Evolutionary conservation across 2,113 vertebrate species (phyloP).

Genomic region (Rhizomys pruinosus): DNA sequence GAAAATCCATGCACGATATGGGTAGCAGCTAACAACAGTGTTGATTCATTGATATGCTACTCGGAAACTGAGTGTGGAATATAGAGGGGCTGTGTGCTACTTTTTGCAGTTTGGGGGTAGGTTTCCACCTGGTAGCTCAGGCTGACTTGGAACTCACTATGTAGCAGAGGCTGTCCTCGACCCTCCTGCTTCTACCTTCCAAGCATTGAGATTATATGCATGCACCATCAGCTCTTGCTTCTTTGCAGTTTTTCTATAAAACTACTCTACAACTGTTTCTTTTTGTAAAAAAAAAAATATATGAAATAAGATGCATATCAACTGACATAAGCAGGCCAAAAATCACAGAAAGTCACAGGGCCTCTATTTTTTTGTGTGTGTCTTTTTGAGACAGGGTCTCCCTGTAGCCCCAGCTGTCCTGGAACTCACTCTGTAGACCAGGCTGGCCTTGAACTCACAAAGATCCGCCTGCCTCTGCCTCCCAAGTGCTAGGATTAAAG

Average conservation of each 20-base stretch:
- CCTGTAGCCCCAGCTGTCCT: too few species aligned
- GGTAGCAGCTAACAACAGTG: background rate
- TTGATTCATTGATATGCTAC: background rate
- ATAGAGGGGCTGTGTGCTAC: background rate
- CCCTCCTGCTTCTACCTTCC: background rate
- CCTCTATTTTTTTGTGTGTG: conserved; percentile 10
- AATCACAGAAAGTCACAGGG: conserved; percentile 8
- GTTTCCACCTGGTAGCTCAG: background rate
- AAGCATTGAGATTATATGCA: background rate
- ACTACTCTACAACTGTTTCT: background rate
- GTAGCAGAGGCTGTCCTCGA: too few species aligned
- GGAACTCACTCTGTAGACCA: too few species aligned
- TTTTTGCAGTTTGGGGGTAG: background rate
- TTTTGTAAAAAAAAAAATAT: background rate
- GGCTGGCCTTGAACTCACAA: too few species aligned
- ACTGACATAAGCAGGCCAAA: background rate
- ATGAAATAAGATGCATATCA: background rate
- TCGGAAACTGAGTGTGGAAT: background rate
- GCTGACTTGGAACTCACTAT: background rate
- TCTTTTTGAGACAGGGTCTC: too few species aligned
- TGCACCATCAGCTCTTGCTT: background rate
- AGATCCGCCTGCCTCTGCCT: too few species aligned
- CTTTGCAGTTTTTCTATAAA: conserved; percentile 39
- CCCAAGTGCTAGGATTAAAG: too few species aligned
- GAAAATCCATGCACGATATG: background rate